Percentiles rank a stretch among this genome's conserved stretches.
Conservation (phyloP, 2,113 vertebrate genomes). For the Nyctereutes procyonoides region DNA sequence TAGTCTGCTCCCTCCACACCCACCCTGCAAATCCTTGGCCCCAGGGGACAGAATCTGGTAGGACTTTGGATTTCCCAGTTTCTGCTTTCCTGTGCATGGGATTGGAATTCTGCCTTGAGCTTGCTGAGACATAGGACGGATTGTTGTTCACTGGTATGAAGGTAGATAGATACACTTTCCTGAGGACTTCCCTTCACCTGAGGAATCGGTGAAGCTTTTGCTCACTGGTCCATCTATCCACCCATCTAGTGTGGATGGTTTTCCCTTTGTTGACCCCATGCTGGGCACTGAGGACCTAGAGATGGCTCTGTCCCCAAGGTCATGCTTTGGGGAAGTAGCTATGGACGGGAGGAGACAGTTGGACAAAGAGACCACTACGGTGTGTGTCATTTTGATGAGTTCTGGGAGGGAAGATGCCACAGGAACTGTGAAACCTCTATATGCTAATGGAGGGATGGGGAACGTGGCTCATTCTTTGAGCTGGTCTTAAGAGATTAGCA, state of each 20-base stretch:
- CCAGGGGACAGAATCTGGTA: background rate
- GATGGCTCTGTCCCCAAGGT: background rate
- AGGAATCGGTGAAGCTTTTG: accelerated
- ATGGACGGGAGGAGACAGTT: background rate
- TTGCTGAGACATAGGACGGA: background rate
- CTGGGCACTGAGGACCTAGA: background rate
- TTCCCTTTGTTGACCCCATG: background rate
- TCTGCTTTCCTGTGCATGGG: background rate
- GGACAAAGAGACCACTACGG: background rate
- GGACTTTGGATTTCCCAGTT: background rate
- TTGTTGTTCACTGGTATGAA: too few relatives aligned
- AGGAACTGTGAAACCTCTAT: background rate
- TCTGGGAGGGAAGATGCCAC: background rate
- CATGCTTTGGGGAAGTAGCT: background rate
- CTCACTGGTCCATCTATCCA: background rate
- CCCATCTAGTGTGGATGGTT: accelerated
- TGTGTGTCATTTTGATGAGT: background rate
- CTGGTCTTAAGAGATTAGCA: background rate
- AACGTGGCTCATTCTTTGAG: accelerated
- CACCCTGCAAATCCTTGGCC: background rate
- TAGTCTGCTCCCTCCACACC: too few relatives aligned
- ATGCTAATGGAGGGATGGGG: background rate
- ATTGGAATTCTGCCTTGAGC: background rate
- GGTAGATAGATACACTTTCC: background rate
- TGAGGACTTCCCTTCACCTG: background rate